These are phyloP conservation scores for Drosophila sordidula DNA, from an alignment of 2,888 invertebrate genomes.

Conservation along the genomic window DNA sequence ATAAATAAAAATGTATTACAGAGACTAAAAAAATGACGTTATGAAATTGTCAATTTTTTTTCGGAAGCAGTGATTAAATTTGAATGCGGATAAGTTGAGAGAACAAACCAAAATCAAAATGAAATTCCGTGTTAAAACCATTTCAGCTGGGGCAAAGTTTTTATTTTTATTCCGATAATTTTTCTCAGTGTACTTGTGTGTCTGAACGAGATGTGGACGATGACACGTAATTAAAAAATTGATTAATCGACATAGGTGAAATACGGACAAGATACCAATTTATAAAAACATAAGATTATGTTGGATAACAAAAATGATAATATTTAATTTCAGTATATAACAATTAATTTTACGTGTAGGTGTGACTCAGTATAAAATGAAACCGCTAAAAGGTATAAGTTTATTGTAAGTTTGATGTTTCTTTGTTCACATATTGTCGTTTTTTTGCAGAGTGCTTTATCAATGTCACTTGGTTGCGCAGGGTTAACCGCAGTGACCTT, in stretches of 20 bases:
- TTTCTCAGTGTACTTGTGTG: constrained; percentile 11
- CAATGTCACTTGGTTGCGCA: constrained; percentile 28
- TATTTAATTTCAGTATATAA: not conserved
- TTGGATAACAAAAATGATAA: not conserved
- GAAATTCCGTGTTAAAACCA: not conserved
- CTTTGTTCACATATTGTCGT: constrained; percentile 16
- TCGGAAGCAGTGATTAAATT: too few relatives aligned
- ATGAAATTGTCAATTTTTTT: too few relatives aligned
- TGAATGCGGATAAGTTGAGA: too few relatives aligned
- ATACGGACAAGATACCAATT: constrained; percentile 21
- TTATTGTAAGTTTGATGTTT: constrained; percentile 3
- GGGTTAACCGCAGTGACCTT: constrained; percentile 58
- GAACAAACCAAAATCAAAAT: not conserved
- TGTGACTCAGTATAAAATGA: not conserved
- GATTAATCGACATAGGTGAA: constrained; percentile 37
- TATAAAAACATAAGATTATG: constrained; percentile 6
- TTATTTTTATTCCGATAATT: not conserved
- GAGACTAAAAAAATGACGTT: too few relatives aligned
- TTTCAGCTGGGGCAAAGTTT: too few relatives aligned
- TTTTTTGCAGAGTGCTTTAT: constrained; percentile 52
- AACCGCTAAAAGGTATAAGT: not conserved
- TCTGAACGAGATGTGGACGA: not conserved
- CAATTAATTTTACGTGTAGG: not conserved
- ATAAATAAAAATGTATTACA: too few relatives aligned
- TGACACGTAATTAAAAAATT: constrained; percentile 33